Evolutionary conservation across 2,113 vertebrate genomes (phyloP).

Genomic region (Rhinoptilus africanus): DNA sequence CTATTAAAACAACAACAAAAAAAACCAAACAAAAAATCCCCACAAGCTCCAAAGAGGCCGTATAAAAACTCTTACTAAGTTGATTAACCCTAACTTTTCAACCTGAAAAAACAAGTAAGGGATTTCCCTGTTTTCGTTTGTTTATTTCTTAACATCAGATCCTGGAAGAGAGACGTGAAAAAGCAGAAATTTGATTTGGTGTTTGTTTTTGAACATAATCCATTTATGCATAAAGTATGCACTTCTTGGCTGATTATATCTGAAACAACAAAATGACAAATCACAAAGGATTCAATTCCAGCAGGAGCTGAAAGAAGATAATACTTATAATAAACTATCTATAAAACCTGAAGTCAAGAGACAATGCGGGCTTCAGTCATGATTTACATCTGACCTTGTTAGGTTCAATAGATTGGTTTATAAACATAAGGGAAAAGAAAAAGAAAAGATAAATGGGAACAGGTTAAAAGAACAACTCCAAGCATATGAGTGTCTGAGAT

Average conservation of each 20-base stretch:
- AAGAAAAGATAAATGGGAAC: neutral
- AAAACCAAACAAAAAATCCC: fast-evolving
- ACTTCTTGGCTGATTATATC: neutral
- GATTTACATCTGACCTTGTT: neutral
- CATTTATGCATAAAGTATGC: neutral
- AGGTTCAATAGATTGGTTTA: neutral
- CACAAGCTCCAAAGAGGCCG: neutral
- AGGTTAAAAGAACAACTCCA: neutral
- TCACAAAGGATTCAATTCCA: neutral
- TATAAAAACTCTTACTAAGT: neutral
- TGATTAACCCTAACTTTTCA: neutral
- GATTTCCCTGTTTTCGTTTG: neutral
- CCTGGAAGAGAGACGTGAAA: neutral
- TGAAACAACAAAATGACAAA: neutral
- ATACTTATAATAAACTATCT: neutral
- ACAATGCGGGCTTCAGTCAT: neutral
- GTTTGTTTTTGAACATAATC: neutral
- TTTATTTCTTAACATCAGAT: neutral
- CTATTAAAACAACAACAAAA: neutral
- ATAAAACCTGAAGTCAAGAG: neutral
- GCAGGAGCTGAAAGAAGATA: neutral
- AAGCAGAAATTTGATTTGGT: neutral
- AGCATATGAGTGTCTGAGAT: neutral
- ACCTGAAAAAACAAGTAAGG: neutral
- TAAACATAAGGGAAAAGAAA: neutral